Evolutionary conservation across 2,888 invertebrate species (phyloP), one percentile per base, ranked within the genome.

Genomic region (Lucinisca nassula): DNA sequence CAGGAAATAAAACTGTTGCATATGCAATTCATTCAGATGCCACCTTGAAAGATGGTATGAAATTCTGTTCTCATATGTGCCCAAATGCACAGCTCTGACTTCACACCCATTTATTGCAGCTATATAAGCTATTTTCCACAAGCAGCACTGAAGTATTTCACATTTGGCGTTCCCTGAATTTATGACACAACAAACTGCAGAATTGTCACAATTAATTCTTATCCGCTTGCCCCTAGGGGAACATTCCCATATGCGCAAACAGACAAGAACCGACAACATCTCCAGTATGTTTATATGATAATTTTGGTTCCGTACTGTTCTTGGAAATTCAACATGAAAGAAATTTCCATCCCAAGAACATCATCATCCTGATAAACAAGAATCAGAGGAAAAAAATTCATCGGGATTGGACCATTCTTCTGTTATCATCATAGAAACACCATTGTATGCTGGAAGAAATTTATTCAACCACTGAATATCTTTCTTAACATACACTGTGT

Each of bases 321-420:
- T n/a, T 55, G 70, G 37, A 21, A 49, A 81, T 37, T 75, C n/a
- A 14, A 14, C 27, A 49, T 82, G 82, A 67, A 82, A 79, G 49
- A 37, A 84, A 30, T 35, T 51, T 27, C 24, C 10, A 17, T 40
- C 37, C 24, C 58, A 77, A 24, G 76, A 38, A 27, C 85, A 45
- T 0, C 81, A 73, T 61, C 77, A 84, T 17, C 80, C 79, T 37
- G 51, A 24, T 0, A 80, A 32, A 76, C 81, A 81, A 27, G 58
- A 49, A 58, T 85, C 85, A 24, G 74, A 67, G 1, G 58, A 55
- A 38, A 85, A 81, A 37, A 81, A 27, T 35, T 35, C 73, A 78
- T 85, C 85, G 6, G 79, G 61, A 4, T 75, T 24, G 12, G 82
- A 79, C 82, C 82, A 85, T n/a, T 74, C 79, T 6, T 75, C 85